Base-by-base conservation (phyloP, 2,888 invertebrate species). In the Leucozona laternaria region DNA sequence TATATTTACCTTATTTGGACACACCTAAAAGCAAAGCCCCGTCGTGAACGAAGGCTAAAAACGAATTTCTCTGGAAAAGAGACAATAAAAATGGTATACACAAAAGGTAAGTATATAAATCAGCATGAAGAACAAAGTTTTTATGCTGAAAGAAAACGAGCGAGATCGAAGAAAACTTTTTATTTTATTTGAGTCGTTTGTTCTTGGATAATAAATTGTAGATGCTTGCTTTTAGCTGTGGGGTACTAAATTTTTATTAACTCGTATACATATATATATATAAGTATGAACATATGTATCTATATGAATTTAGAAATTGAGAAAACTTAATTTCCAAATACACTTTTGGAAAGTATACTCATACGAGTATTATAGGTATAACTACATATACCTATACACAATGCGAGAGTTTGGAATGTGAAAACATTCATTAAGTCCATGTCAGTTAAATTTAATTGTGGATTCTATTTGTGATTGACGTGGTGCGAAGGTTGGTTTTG, bases 391-490 rank as follows among this genome's bases (percentile, higher is more conserved):
- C n/a, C n/a, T n/a, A n/a, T n/a, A n/a, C n/a, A 13, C 45, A 20
- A 15, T 13, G 17, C 3, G 48, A 20, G 45, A 48, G 17, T 2
- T 66, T 48, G 17, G 2, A 20, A 48, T 66, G 2, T 31, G 17
- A 37, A 34, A 22, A 53, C 8, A 37, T 68, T 68, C 68, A 68
- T 68, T 68, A 68, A 64, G 2, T 20, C 20, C 34, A 7, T 48
- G 68, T 68, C 68, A 68, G 17, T 37, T 25, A 53, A 50, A 22
- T 50, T 22, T n/a, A n/a, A n/a, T 53, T 55, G 70, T 62, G 62
- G 76, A 70, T 62, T 37, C 13, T 6, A n/a, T 53, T 75, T 58
- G 6, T 77, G 82, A 72, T 72, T 72, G 72, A 72, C 64, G 13
- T 25, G 43, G 43, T 48, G 11, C 60, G 40, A 57, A 55, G 40